Percentiles rank a stretch among this genome's conserved stretches.
Evolutionary conservation across 1,140 invertebrate species (phyloP).

Genomic region (Eueides isabella): DNA sequence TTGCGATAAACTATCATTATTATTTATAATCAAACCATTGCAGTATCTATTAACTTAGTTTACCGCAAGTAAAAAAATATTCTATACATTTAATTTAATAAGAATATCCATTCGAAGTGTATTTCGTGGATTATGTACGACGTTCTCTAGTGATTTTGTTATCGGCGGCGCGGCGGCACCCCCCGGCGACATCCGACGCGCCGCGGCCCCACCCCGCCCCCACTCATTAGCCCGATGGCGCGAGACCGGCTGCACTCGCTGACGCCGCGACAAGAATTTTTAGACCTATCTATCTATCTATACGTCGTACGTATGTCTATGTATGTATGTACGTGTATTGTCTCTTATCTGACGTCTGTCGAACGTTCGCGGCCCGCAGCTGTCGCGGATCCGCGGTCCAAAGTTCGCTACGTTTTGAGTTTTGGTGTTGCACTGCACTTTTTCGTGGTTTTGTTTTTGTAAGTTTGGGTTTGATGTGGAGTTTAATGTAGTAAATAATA

Average conservation of each 20-base stretch:
- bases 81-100: neutral
- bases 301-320: slow-evolving; percentile 11
- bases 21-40: too few relatives aligned
- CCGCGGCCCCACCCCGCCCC: slow-evolving; percentile 53
- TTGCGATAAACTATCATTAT: too few relatives aligned
- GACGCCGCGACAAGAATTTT: slow-evolving; percentile 70
- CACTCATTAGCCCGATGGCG: slow-evolving; percentile 75
- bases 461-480: neutral
- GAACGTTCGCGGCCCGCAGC: slow-evolving; percentile 18
- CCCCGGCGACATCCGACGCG: slow-evolving; percentile 80
- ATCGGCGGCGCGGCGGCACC: slow-evolving; percentile 75
- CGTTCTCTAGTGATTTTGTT: slow-evolving; percentile 79
- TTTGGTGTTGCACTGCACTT: slow-evolving; percentile 42
- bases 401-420: slow-evolving; percentile 21
- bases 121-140: slow-evolving; percentile 45
- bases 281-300: slow-evolving; percentile 45
- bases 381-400: slow-evolving; percentile 28
- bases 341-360: slow-evolving; percentile 25
- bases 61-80: too few relatives aligned
- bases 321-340: slow-evolving; percentile 22
- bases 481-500: neutral
- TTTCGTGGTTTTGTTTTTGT: slow-evolving; percentile 21
- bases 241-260: slow-evolving; percentile 64
- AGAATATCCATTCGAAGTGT: slow-evolving; percentile 45
- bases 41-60: too few relatives aligned